Base-by-base conservation (phyloP, 2,888 invertebrate species). In the Scaeva pyrastri region DNA sequence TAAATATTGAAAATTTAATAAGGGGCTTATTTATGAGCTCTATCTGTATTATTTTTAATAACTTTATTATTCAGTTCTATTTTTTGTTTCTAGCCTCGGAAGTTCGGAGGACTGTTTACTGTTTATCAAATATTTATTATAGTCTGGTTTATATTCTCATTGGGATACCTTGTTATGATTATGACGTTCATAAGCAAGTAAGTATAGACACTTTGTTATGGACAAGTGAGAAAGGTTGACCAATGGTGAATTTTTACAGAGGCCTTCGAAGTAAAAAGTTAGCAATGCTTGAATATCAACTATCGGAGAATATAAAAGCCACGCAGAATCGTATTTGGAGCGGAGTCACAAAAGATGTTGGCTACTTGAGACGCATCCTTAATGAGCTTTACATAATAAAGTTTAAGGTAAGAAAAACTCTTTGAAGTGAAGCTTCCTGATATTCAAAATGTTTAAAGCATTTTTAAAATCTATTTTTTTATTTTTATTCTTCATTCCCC, bases 161-260 rank as follows among this genome's bases (percentile, higher is more conserved):
- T 98, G 87, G 98, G 98, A 0, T 98, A 98, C 91, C 94, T 97
- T 56, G 95, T 97, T 26, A 98, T 98, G 98, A 95, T 97, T 58
- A 94, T 97, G 88, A 96, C 96, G 1, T 97, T 97, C 90, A 96
- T 97, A 88, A 96, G 97, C 11, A 91, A 92, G 93, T 93, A 90
- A 92, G 91, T 89, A 80, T n/a, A n/a, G n/a, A n/a, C 2, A n/a
- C 31, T 50, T 66, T 10, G 14, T 84, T 76, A 84, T 86, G 73
- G 55, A 10, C 60, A 77, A 58, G 19, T 70, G 78, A 75, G 84
- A 88, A 71, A 88, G 12, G 4, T 88, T 88, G 88, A 89, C 88
- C 88, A 87, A 88, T 89, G 89, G 88, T 89, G 84, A 79, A 84
- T 64, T 72, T 73, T 90, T 89, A 74, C 90, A 92, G 93, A 88